Evolutionary conservation across 23 tunicate genomes (phyloP), one percentile per base, ranked within the genome.

Genomic region (Aplidium turbinatum): DNA sequence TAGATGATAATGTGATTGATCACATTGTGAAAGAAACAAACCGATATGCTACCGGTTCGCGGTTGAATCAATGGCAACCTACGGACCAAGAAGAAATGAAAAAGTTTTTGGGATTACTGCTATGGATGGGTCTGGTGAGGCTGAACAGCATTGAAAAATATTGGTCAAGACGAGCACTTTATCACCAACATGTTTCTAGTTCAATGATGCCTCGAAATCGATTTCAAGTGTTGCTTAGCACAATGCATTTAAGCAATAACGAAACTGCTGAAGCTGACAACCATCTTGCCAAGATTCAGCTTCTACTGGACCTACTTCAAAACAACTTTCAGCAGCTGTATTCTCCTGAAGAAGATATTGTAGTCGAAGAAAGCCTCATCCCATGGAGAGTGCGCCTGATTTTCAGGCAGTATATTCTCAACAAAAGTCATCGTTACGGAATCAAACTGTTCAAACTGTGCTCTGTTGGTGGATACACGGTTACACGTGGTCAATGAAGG

Each of bases 301-400:
- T 45, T 35, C 46, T 63, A n/a, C 0, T 63, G 18, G 70, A 63
- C 31, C 19, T 0, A 63, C 42, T 63, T 21, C 21, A 21, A 28
- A 35, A 25, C 21, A 63, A 63, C 39, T 63, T 63, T 63, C 70
- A 63, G 31, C 45, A 63, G 25, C 21, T 63, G 0, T 63, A 63
- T 35, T n/a, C 25, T 35, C 70, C 21, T 63, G 70, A 25, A 21
- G 46, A 63, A 63, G 31, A 63, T 63, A 19, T 29, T 63, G 46
- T 63, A 42, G 31, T 63, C 22, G 0, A 63, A 28, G 70, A 63
- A 35, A 63, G 26, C 31, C 42, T 27, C 39, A 35, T 63, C 19
- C 70, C 70, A 63, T 27, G 46, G 46, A 63, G 70, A 63, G 70
- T 0, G 42, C 18, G 70, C 0, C 70, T 63, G 26, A 35, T 63